A percentile compares a stretch with the other conserved stretches of the same genome.
phyloP scores from a whole-genome alignment of 1,140 invertebrate genomes.

The Heliconius hewitsoni region DNA sequence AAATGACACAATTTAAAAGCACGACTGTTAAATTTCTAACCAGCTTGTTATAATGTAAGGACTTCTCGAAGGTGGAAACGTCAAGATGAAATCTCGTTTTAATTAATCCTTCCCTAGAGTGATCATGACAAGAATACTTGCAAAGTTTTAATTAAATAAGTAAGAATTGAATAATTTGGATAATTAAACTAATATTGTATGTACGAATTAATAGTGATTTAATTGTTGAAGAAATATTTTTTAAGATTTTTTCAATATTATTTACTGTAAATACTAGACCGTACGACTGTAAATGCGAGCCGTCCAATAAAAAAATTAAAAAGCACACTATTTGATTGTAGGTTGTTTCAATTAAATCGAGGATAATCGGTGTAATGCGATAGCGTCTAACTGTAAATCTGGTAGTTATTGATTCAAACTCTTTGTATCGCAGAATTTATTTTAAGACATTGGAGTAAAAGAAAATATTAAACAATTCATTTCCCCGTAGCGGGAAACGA shows the following conservation, averaged over 20 bases:
- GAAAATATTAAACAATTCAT: no score
- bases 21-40: background rate
- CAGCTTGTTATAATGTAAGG: background rate
- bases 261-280: no score
- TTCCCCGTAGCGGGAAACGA: no score
- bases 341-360: no score
- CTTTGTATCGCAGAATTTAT: no score
- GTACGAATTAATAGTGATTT: background rate
- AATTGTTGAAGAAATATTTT: background rate
- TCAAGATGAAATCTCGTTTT: conserved; percentile 6
- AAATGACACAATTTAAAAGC: background rate
- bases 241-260: background rate
- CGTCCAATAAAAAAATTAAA: no score
- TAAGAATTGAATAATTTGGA: background rate
- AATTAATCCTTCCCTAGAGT: background rate
- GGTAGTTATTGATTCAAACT: no score
- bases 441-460: no score
- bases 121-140: background rate
- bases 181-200: conserved; percentile 1
- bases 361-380: no score
- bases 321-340: no score
- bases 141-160: conserved; percentile 9
- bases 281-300: no score
- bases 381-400: no score
- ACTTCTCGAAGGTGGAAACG: background rate